A percentile compares a stretch with the other conserved stretches of the same genome.
phyloP scores from a whole-genome alignment of 1,140 invertebrate species.

The Manduca sexta region DNA sequence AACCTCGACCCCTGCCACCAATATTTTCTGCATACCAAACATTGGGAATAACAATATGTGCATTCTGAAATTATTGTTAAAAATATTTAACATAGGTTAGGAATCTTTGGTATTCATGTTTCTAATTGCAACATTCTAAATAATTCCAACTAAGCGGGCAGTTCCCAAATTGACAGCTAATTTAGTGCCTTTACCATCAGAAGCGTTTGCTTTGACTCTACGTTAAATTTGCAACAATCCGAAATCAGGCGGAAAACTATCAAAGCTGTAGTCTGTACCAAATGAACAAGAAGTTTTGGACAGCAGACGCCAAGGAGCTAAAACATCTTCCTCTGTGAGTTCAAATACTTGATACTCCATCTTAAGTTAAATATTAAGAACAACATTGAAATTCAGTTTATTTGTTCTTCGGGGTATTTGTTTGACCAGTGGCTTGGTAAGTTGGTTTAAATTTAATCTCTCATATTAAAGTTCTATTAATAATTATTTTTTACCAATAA shows the following conservation, averaged over 20 bases:
- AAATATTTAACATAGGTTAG: no score
- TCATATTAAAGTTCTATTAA: no score
- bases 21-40: no score
- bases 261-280: slow-evolving; percentile 26
- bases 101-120: no score
- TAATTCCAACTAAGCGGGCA: slow-evolving; percentile 26
- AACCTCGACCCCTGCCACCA: no score
- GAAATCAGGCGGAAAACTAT: slow-evolving; percentile 52
- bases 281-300: slow-evolving; percentile 47
- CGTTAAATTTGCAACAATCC: slow-evolving; percentile 50
- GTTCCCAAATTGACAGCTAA: slow-evolving; percentile 37
- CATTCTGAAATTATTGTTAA: background rate
- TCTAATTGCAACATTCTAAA: slow-evolving; percentile 15
- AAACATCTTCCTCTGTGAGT: slow-evolving; percentile 22
- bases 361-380: background rate
- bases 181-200: slow-evolving; percentile 44
- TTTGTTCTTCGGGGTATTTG: no score
- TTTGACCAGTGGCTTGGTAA: no score
- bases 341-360: slow-evolving; percentile 10
- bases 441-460: no score
- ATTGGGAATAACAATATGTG: no score
- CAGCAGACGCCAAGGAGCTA: slow-evolving; percentile 21
- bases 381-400: background rate
- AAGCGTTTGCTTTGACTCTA: slow-evolving; percentile 33
- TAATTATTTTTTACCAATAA: no score